Base-by-base conservation (phyloP, 1,140 invertebrate species). In the Drosophila bifasciata region DNA sequence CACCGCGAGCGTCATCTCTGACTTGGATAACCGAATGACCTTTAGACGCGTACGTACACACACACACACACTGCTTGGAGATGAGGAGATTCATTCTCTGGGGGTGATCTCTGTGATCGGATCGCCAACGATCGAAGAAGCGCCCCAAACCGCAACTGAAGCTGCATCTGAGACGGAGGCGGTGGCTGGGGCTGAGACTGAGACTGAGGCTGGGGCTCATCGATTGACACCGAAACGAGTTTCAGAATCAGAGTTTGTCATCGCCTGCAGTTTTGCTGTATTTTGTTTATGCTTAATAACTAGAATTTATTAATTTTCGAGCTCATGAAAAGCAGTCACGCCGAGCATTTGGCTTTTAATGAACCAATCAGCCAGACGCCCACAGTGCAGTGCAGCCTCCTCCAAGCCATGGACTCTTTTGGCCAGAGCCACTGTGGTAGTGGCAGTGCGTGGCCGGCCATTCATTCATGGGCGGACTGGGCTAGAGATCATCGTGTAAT, bases 11-110 rank as follows among this genome's bases (percentile, higher is more conserved):
- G 39, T 48, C 71, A 62, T 60, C 53, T 52, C 44, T 45, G 68
- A 55, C 68, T 75, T 73, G 76, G 44, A 64, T 76, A 71, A 60
- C 75, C 60, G 61, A 75, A 78, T 89, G 85, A 89, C 85, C 85
- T 89, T 89, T 89, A 89, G 84, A 89, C 85, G 70, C 79, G 19
- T 21, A 21, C 19, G 19, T 21, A 89, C 72, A 79, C 76, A 62
- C 56, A 55, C 19, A 3, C 4, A 89, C 72, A 79, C 76, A 62
- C 56, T 50, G 62, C 53, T 69, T 3, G 28, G 25, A 63, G 75
- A n/a, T 63, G 21, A 15, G 15, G 60, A 45, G 23, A 25, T 25
- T 25, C 23, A 13, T 13, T 36, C 32, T 40, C 40, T 16, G 49
- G 39, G 39, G 49, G 6, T 28, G 25, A 8, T 8, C 15, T 28